These are phyloP conservation scores for Sialia sialis DNA, from an alignment of 2,113 vertebrate genomes.

Conservation along the genomic window DNA sequence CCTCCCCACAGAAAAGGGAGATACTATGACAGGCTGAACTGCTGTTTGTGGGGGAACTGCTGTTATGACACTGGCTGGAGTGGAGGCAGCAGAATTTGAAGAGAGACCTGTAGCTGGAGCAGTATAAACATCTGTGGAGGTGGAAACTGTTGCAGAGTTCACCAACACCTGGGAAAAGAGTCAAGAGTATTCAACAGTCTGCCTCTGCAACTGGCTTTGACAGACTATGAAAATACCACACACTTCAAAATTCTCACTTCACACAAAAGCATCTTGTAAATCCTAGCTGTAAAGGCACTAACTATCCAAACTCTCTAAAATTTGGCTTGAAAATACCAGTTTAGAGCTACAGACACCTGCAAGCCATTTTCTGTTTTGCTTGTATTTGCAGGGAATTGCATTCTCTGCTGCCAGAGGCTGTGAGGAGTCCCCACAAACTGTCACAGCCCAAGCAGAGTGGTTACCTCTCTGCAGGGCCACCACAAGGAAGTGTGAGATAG, in stretches of 20 bases:
- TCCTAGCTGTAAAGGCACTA: background rate
- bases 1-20: constrained; percentile 65
- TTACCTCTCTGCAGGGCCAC: background rate
- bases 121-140: constrained; percentile 72
- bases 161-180: constrained; percentile 75
- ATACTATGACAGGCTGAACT: constrained; percentile 68
- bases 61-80: constrained; percentile 65
- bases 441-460: background rate
- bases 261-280: background rate
- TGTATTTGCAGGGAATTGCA: background rate
- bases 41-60: constrained; percentile 69
- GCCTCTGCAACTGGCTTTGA: background rate
- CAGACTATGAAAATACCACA: background rate
- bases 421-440: background rate
- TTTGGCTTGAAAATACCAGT: background rate
- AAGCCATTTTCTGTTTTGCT: background rate
- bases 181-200: background rate
- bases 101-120: constrained; percentile 73
- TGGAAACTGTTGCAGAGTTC: constrained; percentile 77
- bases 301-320: background rate
- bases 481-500: background rate
- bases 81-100: constrained; percentile 72
- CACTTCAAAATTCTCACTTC: background rate
- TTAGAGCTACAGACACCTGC: background rate
- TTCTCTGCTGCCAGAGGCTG: background rate